phyloP scores from a whole-genome alignment of 2,113 vertebrate genomes.

The Callithrix jacchus region DNA sequence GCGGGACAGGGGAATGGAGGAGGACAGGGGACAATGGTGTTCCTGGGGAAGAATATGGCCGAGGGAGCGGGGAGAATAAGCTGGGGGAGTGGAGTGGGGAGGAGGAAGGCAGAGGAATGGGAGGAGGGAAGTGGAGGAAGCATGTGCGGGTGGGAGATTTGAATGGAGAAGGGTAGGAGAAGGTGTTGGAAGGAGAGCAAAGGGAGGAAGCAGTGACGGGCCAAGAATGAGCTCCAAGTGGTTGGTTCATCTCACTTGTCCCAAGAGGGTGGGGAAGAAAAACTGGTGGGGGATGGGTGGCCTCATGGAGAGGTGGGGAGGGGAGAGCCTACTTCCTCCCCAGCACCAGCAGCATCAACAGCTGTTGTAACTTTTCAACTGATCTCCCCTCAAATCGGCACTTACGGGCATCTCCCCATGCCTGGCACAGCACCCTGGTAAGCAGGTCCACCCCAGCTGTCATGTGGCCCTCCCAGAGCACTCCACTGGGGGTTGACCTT shows the following conservation, averaged over 20 bases:
- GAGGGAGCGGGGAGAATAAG: too few species aligned
- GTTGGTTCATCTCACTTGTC: too few species aligned
- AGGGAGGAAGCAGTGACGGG: background rate
- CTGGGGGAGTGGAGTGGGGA: background rate
- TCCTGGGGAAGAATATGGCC: background rate
- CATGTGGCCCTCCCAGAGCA: fast-evolving
- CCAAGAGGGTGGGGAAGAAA: background rate
- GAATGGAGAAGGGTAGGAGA: background rate
- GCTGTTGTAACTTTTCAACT: background rate
- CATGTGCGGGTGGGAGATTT: background rate
- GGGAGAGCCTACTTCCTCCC: background rate
- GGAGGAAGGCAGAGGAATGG: background rate
- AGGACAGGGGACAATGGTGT: background rate
- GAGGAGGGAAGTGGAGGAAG: background rate
- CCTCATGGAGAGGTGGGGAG: background rate
- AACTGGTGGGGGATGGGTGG: background rate
- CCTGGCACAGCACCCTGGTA: fast-evolving
- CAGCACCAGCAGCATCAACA: background rate
- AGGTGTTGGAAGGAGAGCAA: background rate
- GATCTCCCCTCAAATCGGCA: background rate
- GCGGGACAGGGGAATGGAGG: background rate
- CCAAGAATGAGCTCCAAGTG: background rate
- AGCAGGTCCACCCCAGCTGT: too few species aligned
- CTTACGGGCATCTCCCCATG: too few species aligned
- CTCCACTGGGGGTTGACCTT: background rate